These are phyloP conservation scores for Liasis olivaceus DNA, from an alignment of 2,797 vertebrate genomes.

Conservation along the genomic window DNA sequence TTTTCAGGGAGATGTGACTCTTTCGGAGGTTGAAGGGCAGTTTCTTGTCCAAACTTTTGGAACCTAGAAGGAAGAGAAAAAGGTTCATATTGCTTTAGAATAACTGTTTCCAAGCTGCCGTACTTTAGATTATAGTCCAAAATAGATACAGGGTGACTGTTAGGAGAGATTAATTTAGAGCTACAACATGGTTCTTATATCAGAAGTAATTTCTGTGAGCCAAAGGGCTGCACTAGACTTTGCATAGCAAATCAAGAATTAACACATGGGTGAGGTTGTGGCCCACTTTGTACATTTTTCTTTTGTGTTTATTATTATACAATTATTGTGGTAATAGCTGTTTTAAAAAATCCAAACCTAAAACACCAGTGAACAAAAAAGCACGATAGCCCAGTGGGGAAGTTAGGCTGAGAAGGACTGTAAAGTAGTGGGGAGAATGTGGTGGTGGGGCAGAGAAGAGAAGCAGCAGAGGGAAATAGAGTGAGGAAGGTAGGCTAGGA, in stretches of 20 bases:
- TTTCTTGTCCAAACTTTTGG: slow-evolving; percentile 73
- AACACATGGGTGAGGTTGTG: neutral
- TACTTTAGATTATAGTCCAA: neutral
- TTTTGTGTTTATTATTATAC: neutral
- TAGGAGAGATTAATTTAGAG: neutral
- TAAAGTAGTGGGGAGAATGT: neutral
- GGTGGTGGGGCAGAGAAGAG: neutral
- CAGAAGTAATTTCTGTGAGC: neutral
- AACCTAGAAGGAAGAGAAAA: slow-evolving; percentile 70
- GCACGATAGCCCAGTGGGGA: neutral
- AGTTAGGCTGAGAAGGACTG: neutral
- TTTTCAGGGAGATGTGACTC: slow-evolving; percentile 77
- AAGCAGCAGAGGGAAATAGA: neutral
- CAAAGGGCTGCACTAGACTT: neutral
- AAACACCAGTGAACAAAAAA: neutral
- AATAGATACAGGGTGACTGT: neutral
- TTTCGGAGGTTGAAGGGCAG: slow-evolving; percentile 72
- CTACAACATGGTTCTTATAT: neutral
- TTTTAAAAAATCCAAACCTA: neutral
- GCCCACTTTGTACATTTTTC: neutral
- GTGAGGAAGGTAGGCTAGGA: neutral
- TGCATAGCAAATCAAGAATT: neutral
- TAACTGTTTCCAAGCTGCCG: neutral
- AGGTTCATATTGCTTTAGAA: neutral
- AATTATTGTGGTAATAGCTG: neutral